Conservation (phyloP, 2,888 invertebrate species). For the Heteromurus nitidus region DNA sequence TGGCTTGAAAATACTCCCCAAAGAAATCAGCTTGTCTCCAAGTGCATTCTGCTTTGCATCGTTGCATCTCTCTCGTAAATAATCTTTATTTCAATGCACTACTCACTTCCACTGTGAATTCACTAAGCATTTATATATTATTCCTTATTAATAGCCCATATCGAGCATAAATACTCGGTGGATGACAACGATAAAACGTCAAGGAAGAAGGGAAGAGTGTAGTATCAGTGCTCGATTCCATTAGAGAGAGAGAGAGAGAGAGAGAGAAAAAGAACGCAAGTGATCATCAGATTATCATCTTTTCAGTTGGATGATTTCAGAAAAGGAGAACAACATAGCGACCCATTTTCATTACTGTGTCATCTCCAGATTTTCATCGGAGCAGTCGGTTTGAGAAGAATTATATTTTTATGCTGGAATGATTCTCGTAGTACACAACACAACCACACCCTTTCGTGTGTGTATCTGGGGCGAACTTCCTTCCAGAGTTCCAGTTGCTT, state of each 20-base stretch:
- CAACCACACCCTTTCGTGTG: background rate
- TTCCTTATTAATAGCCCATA: conserved; percentile 51
- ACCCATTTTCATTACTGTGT: conserved; percentile 56
- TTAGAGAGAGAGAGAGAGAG: no score
- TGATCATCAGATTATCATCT: conserved; percentile 39
- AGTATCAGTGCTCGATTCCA: background rate
- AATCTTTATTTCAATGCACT: conserved; percentile 16
- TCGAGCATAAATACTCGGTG: conserved; percentile 23
- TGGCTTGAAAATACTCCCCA: conserved; percentile 6
- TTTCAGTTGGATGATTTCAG: conserved; percentile 42
- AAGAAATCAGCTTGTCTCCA: conserved; percentile 12
- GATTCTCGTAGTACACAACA: no score
- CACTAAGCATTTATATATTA: no score
- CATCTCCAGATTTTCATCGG: conserved; percentile 26
- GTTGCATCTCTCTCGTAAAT: background rate
- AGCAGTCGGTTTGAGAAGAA: background rate
- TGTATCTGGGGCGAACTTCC: conserved; percentile 17
- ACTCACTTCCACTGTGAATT: no score
- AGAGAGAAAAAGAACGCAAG: background rate
- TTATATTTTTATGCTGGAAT: conserved; percentile 2
- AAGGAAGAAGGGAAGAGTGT: background rate
- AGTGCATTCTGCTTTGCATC: conserved; percentile 27
- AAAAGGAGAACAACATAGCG: conserved; percentile 22
- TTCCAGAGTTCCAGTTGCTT: no score
- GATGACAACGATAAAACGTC: background rate